Evolutionary conservation across 2,888 invertebrate genomes (phyloP).

Genomic region (Ceramica pisi): DNA sequence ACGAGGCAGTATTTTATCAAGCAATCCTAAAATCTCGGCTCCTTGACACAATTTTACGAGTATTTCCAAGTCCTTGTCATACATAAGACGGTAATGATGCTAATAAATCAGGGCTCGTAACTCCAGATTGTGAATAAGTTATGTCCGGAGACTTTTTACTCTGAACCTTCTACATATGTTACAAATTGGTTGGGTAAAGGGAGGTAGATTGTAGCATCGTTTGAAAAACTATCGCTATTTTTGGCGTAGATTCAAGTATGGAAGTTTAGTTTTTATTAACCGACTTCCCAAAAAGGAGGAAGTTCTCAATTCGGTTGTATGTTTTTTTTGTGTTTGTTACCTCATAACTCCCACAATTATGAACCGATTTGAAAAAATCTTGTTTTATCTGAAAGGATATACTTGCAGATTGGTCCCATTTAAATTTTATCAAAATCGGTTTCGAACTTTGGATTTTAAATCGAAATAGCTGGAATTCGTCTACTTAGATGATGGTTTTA

Average conservation of each 20-base stretch:
- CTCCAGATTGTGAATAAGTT: slow-evolving; percentile 55
- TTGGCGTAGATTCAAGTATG: slow-evolving; percentile 11
- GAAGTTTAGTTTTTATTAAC: too few species aligned
- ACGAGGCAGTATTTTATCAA: slow-evolving; percentile 33
- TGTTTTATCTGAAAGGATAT: too few species aligned
- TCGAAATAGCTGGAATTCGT: too few species aligned
- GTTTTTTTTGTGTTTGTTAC: too few species aligned
- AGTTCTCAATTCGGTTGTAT: too few species aligned
- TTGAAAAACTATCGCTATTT: slow-evolving; percentile 28
- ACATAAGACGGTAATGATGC: slow-evolving; percentile 29
- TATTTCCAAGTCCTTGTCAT: slow-evolving; percentile 37
- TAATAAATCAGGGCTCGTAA: slow-evolving; percentile 59
- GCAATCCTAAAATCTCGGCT: slow-evolving; percentile 31
- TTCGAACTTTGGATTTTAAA: too few species aligned
- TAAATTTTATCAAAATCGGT: too few species aligned
- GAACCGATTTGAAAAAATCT: too few species aligned
- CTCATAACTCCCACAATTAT: too few species aligned
- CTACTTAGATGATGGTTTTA: too few species aligned
- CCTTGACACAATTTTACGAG: slow-evolving; percentile 44
- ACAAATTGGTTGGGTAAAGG: slow-evolving; percentile 2
- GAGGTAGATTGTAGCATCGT: slow-evolving; percentile 5
- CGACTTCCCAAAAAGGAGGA: too few species aligned
- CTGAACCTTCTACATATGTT: slow-evolving; percentile 14
- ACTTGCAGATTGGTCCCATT: too few species aligned
- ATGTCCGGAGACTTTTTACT: slow-evolving; percentile 29